A percentile compares a stretch with the other conserved stretches of the same genome.
These are phyloP conservation scores for Falco rusticolus DNA, from an alignment of 2,797 vertebrate genomes.

Conservation along the genomic window DNA sequence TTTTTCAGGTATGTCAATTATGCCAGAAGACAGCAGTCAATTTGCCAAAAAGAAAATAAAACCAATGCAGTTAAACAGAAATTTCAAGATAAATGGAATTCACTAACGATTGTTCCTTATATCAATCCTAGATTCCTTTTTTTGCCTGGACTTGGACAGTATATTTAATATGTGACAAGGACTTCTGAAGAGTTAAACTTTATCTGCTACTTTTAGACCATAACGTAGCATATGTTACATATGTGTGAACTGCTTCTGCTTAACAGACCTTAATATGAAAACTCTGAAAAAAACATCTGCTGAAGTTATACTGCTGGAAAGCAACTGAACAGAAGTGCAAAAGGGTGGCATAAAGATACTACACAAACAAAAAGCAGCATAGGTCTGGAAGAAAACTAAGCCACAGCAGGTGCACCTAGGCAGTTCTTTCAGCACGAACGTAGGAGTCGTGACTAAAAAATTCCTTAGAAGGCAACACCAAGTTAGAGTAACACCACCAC, in stretches of 20 bases:
- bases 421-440: neutral
- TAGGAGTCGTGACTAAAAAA: neutral
- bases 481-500: neutral
- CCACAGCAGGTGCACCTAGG: neutral
- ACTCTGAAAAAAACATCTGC: neutral
- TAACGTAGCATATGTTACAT: neutral
- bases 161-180: neutral
- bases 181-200: neutral
- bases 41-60: neutral
- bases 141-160: neutral
- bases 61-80: neutral
- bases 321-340: neutral
- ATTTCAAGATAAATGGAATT: neutral
- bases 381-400: neutral
- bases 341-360: neutral
- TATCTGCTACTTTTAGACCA: neutral
- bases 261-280: neutral
- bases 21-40: neutral
- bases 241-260: neutral
- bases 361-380: neutral
- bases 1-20: neutral
- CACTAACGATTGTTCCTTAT: neutral
- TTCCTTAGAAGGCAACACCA: neutral
- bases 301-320: neutral
- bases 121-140: neutral